Percentiles rank a stretch among this genome's conserved stretches.
These are phyloP conservation scores for Oreohelix idahoensis DNA, from an alignment of 1,140 invertebrate genomes.

Conservation along the genomic window DNA sequence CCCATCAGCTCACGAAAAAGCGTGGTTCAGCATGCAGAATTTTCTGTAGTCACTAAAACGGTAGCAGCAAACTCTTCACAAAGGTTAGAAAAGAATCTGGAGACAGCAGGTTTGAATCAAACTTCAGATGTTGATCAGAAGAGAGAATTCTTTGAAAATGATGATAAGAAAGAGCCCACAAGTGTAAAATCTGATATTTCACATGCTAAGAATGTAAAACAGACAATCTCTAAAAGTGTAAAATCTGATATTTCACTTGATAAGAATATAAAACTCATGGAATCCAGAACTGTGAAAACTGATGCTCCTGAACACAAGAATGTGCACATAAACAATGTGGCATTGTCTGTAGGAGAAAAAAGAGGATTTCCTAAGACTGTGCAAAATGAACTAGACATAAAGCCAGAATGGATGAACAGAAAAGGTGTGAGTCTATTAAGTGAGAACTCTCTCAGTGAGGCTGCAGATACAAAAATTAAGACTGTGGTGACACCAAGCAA, in stretches of 20 bases:
- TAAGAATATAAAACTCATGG: not conserved
- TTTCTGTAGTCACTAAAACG: not conserved
- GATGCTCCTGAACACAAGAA: not conserved
- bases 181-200: not conserved
- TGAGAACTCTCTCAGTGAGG: not conserved
- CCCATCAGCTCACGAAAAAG: not conserved
- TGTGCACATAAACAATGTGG: not conserved
- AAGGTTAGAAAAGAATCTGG: not conserved
- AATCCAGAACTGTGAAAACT: not conserved
- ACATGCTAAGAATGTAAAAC: not conserved
- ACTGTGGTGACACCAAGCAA: not conserved
- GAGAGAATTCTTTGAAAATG: not conserved
- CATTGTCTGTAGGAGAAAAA: not conserved
- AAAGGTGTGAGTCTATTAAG: not conserved
- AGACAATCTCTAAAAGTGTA: not conserved
- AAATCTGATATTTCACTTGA: not conserved
- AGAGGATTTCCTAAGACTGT: not conserved
- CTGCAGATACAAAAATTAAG: not conserved
- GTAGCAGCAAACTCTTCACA: not conserved
- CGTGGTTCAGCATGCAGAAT: not conserved
- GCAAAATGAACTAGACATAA: not conserved
- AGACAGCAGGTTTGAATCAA: not conserved
- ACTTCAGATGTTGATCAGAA: not conserved
- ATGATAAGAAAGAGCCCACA: not conserved
- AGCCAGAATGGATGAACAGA: conserved; percentile 17